Evolutionary conservation across 2,113 vertebrate species (phyloP), one percentile per base, ranked within the genome.

Genomic region (Aleadryas rufinucha): DNA sequence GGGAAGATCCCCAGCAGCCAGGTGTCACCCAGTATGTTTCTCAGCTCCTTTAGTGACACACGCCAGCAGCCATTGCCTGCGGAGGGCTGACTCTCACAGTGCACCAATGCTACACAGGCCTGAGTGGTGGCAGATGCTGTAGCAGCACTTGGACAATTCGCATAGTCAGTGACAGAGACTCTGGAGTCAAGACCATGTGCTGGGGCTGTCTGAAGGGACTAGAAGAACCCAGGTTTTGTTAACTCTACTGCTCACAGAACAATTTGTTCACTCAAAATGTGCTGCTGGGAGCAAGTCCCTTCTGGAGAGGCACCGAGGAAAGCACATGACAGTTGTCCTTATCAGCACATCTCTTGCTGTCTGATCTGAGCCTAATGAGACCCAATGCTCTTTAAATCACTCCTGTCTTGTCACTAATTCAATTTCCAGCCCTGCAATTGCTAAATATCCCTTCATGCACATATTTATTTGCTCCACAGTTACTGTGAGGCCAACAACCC

Each of bases 11-110:
- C 17, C 68, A 81, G 72, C 8, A 59, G 31, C 7, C 4, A 5
- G 11, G 15, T 24, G 44, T 63, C 44, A n/a, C 31, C 39, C 30
- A 50, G 21, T 6, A 8, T 1, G 5, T 66, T 70, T 53, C 20
- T 41, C 37, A 31, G 50, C 59, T 69, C 17, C 35, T 33, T n/a
- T 0, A 0, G 56, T 44, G 65, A 21, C 78, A 47, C 50, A 11
- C 60, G 42, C 6, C 47, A 26, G 60, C 17, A 15, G 39, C 3
- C 0, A 1, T 23, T 64, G 26, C 53, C 24, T 2, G 0, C 0
- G 0, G 6, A 49, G 59, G 11, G 5, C 22, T 50, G 65, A 10
- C 16, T 78, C 27, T 35, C 1, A 0, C 15, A 31, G 41, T 0
- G 1, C 20, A 2, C 13, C 2, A 3, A 11, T 33, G 37, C 21